phyloP scores from a whole-genome alignment of 2,797 vertebrate genomes.

The Liparis tanakae region DNA sequence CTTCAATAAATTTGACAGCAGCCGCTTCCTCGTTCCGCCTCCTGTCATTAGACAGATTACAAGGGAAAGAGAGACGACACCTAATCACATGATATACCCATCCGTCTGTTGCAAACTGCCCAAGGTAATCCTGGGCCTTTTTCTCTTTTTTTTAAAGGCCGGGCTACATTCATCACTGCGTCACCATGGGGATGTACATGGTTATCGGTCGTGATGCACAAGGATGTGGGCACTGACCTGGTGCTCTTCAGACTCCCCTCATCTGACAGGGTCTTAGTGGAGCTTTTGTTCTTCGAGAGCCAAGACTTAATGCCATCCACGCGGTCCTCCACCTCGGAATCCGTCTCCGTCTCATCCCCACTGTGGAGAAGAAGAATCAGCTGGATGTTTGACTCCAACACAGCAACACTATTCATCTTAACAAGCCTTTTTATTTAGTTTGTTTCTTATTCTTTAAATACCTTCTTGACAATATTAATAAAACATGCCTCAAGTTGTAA shows the following conservation, averaged over 20 bases:
- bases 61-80: constrained; percentile 72
- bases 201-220: constrained; percentile 59
- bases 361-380: constrained; percentile 73
- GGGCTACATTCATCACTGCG: constrained; percentile 46
- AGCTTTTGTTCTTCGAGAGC: constrained; percentile 96
- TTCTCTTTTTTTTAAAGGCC: constrained; percentile 51
- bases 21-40: constrained; percentile 69
- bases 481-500: background rate
- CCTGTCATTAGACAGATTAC: constrained; percentile 80
- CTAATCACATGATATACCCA: constrained; percentile 77
- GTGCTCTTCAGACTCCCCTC: constrained; percentile 92
- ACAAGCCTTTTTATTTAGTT: constrained; percentile 28
- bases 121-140: constrained; percentile 53
- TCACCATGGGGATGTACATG: constrained; percentile 35
- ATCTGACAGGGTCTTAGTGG: constrained; percentile 89
- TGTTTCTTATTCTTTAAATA: background rate
- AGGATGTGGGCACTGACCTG: constrained; percentile 85
- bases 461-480: constrained; percentile 2
- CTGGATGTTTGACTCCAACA: background rate
- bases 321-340: constrained; percentile 95
- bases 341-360: constrained; percentile 91
- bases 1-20: constrained; percentile 81
- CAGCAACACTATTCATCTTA: constrained; percentile 14
- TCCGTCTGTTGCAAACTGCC: constrained; percentile 69
- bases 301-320: constrained; percentile 97